Evolutionary conservation across 2,113 vertebrate species (phyloP).

Genomic region (Hemiscyllium ocellatum): DNA sequence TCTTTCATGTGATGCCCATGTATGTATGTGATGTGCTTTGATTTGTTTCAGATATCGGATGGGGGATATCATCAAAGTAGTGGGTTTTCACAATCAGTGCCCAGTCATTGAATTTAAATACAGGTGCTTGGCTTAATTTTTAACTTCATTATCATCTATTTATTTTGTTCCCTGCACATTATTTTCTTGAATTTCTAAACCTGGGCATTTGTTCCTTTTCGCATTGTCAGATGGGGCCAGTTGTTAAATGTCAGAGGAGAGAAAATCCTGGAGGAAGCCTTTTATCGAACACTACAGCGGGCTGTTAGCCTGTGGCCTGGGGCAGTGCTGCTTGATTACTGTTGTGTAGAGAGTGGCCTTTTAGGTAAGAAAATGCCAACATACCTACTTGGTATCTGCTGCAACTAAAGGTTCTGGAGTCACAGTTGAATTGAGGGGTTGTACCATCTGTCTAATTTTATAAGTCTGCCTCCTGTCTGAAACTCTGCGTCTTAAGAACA

Average conservation of each 20-base stretch:
- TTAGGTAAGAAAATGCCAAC: conserved; percentile 62
- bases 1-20: neutral
- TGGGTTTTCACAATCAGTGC: conserved; percentile 71
- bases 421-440: too few species aligned
- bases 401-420: too few species aligned
- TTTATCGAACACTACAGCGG: conserved; percentile 60
- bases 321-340: conserved; percentile 72
- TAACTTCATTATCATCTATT: neutral
- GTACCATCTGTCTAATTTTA: too few species aligned
- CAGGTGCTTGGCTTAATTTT: conserved; percentile 57
- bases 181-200: neutral
- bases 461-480: neutral
- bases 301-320: conserved; percentile 70
- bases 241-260: conserved; percentile 76
- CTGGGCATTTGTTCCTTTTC: neutral
- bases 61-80: conserved; percentile 73
- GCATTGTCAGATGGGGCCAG: conserved; percentile 61
- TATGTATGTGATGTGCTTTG: neutral
- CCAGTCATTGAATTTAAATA: conserved; percentile 69
- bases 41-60: conserved; percentile 59
- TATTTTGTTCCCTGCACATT: neutral
- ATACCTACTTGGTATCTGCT: neutral
- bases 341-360: conserved; percentile 74
- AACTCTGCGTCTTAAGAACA: neutral
- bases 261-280: conserved; percentile 63